phyloP scores from a whole-genome alignment of 2,888 invertebrate species.

The Dasysyrphus albostriatus region DNA sequence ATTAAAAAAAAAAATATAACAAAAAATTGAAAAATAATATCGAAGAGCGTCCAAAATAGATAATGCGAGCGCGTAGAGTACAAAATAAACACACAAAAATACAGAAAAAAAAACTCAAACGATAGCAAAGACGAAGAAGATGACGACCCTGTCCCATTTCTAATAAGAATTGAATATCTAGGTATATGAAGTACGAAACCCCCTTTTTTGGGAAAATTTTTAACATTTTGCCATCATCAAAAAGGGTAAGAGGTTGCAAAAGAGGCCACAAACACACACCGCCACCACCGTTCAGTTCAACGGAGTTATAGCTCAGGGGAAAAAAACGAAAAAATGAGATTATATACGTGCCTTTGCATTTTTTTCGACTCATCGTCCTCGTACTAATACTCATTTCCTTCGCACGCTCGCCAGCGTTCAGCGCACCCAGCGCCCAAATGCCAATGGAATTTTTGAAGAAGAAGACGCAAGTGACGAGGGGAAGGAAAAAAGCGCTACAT shows the following conservation, averaged over 20 bases:
- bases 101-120: not conserved
- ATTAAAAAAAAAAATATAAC: not conserved
- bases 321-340: conserved; percentile 47
- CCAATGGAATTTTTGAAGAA: conserved; percentile 53
- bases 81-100: conserved; percentile 32
- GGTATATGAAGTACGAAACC: conserved; percentile 39
- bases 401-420: conserved; percentile 5
- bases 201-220: conserved; percentile 49
- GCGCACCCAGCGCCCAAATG: conserved; percentile 20
- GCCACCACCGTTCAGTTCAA: conserved; percentile 3
- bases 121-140: not conserved
- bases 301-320: conserved; percentile 36
- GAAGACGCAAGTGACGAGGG: not conserved
- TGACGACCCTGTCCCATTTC: not conserved
- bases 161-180: conserved; percentile 21
- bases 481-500: conserved; percentile 38
- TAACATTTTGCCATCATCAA: conserved; percentile 46
- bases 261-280: conserved; percentile 50
- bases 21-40: conserved; percentile 1
- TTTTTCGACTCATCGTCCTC: conserved; percentile 28
- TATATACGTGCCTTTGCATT: conserved; percentile 65
- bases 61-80: conserved; percentile 21
- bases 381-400: conserved; percentile 43
- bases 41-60: conserved; percentile 41
- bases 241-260: conserved; percentile 54